Evolutionary conservation across 2,113 vertebrate species (phyloP).

Genomic region (Dipodomys ordii): DNA sequence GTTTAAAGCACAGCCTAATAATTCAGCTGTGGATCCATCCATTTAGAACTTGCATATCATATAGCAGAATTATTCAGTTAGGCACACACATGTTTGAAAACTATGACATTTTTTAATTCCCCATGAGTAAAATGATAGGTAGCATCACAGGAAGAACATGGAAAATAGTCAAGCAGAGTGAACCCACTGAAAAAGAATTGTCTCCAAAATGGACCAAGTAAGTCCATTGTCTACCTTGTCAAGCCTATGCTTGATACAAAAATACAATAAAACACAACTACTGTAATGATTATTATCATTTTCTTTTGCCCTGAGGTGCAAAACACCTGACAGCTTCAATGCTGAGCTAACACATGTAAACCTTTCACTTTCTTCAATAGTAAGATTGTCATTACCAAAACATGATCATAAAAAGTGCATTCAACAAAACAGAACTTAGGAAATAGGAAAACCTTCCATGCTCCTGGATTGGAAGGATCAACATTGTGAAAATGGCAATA

Average conservation of each 20-base stretch:
- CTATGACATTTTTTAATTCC: conserved; percentile 78
- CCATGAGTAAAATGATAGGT: conserved; percentile 58
- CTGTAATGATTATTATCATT: conserved; percentile 83
- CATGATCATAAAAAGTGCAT: conserved; percentile 77
- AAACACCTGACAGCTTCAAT: conserved; percentile 86
- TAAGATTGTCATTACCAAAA: conserved; percentile 83
- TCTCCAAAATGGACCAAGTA: conserved; percentile 54
- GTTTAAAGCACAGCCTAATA: conserved; percentile 80
- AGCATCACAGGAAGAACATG: conserved; percentile 66
- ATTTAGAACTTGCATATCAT: conserved; percentile 50
- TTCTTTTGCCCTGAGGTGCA: conserved; percentile 80
- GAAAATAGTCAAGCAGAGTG: conserved; percentile 54
- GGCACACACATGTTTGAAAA: conserved; percentile 77
- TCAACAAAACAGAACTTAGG: too few relatives aligned
- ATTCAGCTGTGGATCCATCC: conserved; percentile 70
- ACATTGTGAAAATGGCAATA: too few relatives aligned
- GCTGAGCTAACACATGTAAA: conserved; percentile 85
- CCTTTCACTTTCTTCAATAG: conserved; percentile 83
- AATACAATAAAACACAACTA: conserved; percentile 78
- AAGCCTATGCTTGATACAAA: conserved; percentile 78
- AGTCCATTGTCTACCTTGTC: conserved; percentile 62
- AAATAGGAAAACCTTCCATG: too few relatives aligned
- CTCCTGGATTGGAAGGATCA: too few relatives aligned
- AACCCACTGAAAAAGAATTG: conserved; percentile 35
- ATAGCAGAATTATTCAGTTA: conserved; percentile 61